phyloP scores from a whole-genome alignment of 2,113 vertebrate genomes.

The Neoarius graeffei region DNA sequence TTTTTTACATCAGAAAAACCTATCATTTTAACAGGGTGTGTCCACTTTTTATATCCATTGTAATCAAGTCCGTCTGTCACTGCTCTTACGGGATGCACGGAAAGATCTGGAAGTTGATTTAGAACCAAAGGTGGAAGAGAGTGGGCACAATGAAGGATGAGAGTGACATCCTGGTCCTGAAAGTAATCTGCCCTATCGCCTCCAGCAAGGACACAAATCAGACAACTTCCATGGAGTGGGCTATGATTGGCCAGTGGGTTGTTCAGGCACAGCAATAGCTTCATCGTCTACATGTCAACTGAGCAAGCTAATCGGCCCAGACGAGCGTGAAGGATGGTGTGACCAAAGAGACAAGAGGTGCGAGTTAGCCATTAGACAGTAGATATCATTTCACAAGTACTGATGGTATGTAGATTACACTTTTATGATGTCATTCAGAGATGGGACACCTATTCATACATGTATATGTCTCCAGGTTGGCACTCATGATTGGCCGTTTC shows the following conservation, averaged over 20 bases:
- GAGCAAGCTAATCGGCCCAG: slow-evolving; percentile 71
- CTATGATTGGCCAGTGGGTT: slow-evolving; percentile 12
- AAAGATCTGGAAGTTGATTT: slow-evolving; percentile 46
- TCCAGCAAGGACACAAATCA: slow-evolving; percentile 70
- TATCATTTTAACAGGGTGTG: too few relatives aligned
- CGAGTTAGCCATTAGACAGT: neutral
- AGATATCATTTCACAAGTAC: neutral
- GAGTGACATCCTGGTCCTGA: slow-evolving; percentile 45
- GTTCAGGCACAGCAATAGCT: slow-evolving; percentile 38
- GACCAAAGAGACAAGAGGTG: slow-evolving; percentile 23
- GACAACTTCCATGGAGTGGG: neutral
- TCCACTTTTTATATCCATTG: neutral
- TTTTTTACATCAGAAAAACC: too few relatives aligned
- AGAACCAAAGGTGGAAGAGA: slow-evolving; percentile 52
- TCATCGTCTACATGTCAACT: slow-evolving; percentile 38
- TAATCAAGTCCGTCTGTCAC: neutral
- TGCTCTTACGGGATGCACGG: slow-evolving; percentile 54
- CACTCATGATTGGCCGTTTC: neutral
- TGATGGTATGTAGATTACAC: neutral
- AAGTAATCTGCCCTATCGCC: slow-evolving; percentile 61
- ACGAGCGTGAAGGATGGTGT: slow-evolving; percentile 72
- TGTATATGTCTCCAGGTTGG: neutral
- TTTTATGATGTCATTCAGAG: neutral
- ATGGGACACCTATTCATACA: neutral
- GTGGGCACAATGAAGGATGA: slow-evolving; percentile 50